A percentile compares a stretch with the other conserved stretches of the same genome.
These are phyloP conservation scores for Hybognathus amarus DNA, from an alignment of 2,797 vertebrate genomes.

Conservation along the genomic window DNA sequence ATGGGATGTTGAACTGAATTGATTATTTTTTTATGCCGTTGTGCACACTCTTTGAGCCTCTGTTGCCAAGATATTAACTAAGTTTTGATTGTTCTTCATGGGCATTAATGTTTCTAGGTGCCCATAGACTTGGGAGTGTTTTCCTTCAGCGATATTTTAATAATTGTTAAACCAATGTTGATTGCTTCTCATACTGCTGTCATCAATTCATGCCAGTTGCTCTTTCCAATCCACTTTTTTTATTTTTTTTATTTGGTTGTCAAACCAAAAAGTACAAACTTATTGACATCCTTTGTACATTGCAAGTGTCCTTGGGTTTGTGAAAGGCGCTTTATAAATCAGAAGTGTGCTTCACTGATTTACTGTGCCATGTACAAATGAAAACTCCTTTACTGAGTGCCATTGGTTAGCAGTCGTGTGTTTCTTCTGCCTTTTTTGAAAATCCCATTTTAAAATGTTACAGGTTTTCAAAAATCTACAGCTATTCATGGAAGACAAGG, in stretches of 20 bases:
- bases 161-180: not conserved
- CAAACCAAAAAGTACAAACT: not conserved
- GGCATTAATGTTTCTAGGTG: not conserved
- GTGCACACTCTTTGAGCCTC: not conserved
- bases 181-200: not conserved
- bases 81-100: constrained; percentile 11
- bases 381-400: not conserved
- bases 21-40: not conserved
- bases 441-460: constrained; percentile 7
- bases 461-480: constrained; percentile 99
- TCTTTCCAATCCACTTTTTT: not conserved
- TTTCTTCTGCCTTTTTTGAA: not conserved
- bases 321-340: not conserved
- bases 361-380: not conserved
- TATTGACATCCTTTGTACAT: not conserved
- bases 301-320: constrained; percentile 27
- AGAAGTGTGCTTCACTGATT: not conserved
- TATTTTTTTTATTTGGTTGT: not conserved
- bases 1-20: not conserved
- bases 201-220: constrained; percentile 8
- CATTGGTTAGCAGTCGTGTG: not conserved
- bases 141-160: not conserved
- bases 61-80: not conserved
- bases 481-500: constrained; percentile 98
- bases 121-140: not conserved